These are phyloP conservation scores for Pica pica DNA, from an alignment of 2,113 vertebrate genomes.

Conservation along the genomic window DNA sequence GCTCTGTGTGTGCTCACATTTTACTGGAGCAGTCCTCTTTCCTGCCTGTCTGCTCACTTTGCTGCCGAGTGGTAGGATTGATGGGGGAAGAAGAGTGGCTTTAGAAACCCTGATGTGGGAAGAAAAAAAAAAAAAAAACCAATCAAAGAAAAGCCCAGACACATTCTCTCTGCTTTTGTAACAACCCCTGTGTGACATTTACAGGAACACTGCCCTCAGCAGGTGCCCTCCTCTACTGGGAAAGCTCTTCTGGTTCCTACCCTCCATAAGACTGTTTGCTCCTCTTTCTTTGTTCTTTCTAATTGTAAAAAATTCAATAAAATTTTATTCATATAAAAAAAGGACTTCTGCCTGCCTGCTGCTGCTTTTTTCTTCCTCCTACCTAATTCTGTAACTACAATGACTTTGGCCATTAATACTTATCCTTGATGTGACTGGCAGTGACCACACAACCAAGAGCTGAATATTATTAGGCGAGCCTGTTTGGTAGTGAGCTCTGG, in stretches of 20 bases:
- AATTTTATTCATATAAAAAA: constrained; percentile 79
- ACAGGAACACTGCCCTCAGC: constrained; percentile 50
- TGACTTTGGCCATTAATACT: neutral
- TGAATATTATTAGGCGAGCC: neutral
- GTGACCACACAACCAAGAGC: neutral
- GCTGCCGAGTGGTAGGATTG: neutral
- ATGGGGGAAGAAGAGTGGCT: neutral
- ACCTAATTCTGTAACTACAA: neutral
- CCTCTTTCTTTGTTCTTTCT: constrained; percentile 79
- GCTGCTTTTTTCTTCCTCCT: neutral
- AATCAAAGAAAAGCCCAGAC: constrained; percentile 5
- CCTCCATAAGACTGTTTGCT: constrained; percentile 63
- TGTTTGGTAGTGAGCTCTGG: neutral
- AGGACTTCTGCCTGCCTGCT: neutral
- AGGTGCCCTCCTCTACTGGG: neutral
- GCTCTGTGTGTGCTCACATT: neutral
- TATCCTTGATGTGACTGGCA: neutral
- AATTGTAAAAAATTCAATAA: constrained; percentile 80
- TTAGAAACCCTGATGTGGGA: neutral
- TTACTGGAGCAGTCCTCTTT: neutral
- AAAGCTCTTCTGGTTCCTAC: constrained; percentile 50
- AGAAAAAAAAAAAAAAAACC: neutral
- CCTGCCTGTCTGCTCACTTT: neutral
- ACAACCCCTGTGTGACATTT: constrained; percentile 51
- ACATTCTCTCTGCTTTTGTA: constrained; percentile 62